Percentiles rank a stretch among this genome's conserved stretches.
Conservation (phyloP, 1,140 invertebrate genomes). For the Lerema accius region DNA sequence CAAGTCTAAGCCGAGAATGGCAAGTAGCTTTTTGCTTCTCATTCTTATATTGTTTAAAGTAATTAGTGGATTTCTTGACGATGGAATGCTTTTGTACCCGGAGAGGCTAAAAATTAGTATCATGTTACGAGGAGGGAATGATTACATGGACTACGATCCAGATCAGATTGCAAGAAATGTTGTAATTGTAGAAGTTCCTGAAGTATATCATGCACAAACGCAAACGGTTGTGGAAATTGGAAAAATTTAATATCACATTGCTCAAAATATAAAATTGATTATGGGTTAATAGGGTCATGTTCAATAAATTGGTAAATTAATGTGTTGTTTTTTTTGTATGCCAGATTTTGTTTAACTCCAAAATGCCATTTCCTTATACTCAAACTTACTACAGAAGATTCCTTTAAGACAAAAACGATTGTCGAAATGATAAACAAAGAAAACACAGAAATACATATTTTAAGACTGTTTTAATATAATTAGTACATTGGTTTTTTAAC, state of each 20-base stretch:
- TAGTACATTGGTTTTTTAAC: too few relatives aligned
- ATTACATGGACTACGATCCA: conserved; percentile 61
- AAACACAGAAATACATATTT: too few relatives aligned
- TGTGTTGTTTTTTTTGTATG: not conserved
- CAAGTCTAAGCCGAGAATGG: conserved; percentile 27
- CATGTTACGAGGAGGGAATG: conserved; percentile 48
- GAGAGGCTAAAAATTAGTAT: conserved; percentile 53
- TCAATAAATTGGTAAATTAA: not conserved
- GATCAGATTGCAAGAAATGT: conserved; percentile 39
- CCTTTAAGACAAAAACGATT: too few relatives aligned
- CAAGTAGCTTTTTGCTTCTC: conserved; percentile 34
- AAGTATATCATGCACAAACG: conserved; percentile 17
- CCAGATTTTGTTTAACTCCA: too few relatives aligned
- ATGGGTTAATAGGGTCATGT: not conserved
- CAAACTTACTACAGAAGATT: too few relatives aligned
- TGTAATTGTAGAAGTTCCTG: conserved; percentile 30
- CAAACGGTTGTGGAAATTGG: conserved; percentile 33
- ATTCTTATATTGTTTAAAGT: conserved; percentile 38
- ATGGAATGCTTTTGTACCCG: conserved; percentile 56
- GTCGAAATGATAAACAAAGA: too few relatives aligned
- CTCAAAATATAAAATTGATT: not conserved
- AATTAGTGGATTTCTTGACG: conserved; percentile 30
- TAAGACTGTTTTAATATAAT: too few relatives aligned
- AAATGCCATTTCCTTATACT: too few relatives aligned
- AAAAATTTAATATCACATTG: not conserved